Evolutionary conservation across 2,113 vertebrate species (phyloP).

Genomic region (Calonectris borealis): DNA sequence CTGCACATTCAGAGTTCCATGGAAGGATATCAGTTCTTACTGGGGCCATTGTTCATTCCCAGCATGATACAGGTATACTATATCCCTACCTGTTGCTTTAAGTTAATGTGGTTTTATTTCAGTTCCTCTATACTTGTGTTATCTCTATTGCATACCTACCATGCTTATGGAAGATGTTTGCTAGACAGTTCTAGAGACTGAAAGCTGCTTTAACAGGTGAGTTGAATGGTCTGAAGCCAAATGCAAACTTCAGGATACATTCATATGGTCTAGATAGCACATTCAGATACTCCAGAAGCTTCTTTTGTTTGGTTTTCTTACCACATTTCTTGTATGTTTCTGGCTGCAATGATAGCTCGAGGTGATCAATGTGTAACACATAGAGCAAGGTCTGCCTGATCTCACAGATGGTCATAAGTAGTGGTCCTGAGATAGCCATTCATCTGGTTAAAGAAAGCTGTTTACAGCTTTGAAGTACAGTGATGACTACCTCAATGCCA

Average conservation of each 20-base stretch:
- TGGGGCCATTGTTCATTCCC: not conserved
- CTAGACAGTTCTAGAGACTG: not conserved
- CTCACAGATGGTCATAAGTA: not conserved
- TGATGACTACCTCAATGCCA: not conserved
- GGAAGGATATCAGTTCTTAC: not conserved
- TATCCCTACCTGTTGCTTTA: not conserved
- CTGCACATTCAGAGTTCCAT: not conserved
- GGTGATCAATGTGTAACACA: not conserved
- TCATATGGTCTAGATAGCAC: not conserved
- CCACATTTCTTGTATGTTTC: not conserved
- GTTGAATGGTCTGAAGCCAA: not conserved
- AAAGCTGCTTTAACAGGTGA: not conserved
- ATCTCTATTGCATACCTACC: not conserved
- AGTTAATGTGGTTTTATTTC: not conserved
- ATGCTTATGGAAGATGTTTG: not conserved
- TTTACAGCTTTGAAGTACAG: not conserved
- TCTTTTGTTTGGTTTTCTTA: not conserved
- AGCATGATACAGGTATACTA: not conserved
- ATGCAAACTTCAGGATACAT: not conserved
- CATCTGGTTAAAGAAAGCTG: not conserved
- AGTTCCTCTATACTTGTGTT: not conserved
- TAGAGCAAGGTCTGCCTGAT: not conserved
- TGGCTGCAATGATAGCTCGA: not conserved
- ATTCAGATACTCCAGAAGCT: not conserved
- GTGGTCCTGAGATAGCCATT: not conserved